These are phyloP conservation scores for Panagrolaimus sp. DNA, from an alignment of 1,140 invertebrate genomes.

Conservation along the genomic window DNA sequence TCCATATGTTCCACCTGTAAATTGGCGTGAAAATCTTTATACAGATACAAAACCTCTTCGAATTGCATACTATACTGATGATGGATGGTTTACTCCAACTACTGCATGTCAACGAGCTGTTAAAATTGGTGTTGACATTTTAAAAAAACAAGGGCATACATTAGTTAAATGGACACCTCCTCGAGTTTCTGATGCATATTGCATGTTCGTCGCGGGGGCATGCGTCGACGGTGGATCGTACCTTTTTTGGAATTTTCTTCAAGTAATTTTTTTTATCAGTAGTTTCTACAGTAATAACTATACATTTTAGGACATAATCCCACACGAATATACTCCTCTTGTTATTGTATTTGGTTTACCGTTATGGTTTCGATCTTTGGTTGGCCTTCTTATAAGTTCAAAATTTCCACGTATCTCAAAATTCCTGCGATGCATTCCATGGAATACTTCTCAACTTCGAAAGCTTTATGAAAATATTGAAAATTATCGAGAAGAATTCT, in stretches of 20 bases:
- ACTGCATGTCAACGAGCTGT: conserved; percentile 54
- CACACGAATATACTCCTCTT: background rate
- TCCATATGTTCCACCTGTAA: conserved; percentile 26
- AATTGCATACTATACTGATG: conserved; percentile 57
- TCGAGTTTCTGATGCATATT: conserved; percentile 15
- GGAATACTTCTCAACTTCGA: background rate
- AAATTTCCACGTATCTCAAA: background rate
- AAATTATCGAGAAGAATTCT: conserved; percentile 2
- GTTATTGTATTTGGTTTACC: background rate
- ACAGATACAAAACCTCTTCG: conserved; percentile 34
- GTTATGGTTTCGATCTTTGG: background rate
- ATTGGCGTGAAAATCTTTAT: conserved; percentile 18
- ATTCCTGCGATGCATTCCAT: background rate
- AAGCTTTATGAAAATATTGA: conserved; percentile 11
- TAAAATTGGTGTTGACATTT: conserved; percentile 20
- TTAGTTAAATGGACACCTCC: conserved; percentile 19
- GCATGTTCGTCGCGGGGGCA: conserved; percentile 8
- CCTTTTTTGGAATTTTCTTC: background rate
- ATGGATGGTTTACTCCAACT: conserved; percentile 43
- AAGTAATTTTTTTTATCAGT: background rate
- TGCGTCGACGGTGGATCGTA: conserved; percentile 20
- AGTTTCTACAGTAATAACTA: background rate
- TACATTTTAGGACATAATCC: background rate
- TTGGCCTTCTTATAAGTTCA: background rate
- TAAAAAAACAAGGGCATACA: conserved; percentile 9